Base-by-base conservation (phyloP, 2,113 vertebrate genomes). In the Prochilodus magdalenae region DNA sequence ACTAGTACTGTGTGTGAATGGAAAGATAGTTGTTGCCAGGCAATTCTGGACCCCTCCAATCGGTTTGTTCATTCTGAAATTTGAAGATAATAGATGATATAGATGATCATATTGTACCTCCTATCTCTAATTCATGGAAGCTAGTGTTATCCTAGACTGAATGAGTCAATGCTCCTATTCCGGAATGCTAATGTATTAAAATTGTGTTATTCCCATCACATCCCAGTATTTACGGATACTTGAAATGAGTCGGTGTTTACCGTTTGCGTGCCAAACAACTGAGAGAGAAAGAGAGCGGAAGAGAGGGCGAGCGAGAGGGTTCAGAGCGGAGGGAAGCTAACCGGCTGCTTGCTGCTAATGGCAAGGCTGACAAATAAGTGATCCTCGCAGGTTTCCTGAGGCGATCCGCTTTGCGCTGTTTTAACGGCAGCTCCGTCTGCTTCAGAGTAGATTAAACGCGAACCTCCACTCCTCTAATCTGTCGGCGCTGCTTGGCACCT, bases 381-480 rank as follows among this genome's bases (percentile, higher is more conserved):
- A 75, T 76, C 79, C 82, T 75, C 80, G 75, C 80, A 76, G 47
- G 69, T 77, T 51, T 82, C 77, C 76, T 11, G 66, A 20, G 83
- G 85, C 67, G 70, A 86, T 85, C 82, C 29, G 75, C 89, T 75
- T 85, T 86, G 84, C 80, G 71, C 76, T 81, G 83, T 84, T 79
- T 65, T 81, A 87, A 87, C 81, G 80, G 81, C 80, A 84, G 83
- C 86, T 81, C 40, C 22, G 59, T 74, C 76, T 67, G 74, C 83
- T 73, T 83, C 84, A 57, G 84, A 78, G 76, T 60, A 83, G 87
- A 88, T 88, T 82, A 91, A 91, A 92, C 88, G 85, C 89, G 86
- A 90, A 88, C 83, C 73, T n/a, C 79, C 72, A 86, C 84, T 91
- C 87, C 86, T 70, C 86, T 93, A 91, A 92, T 93, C 89, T 88